Base-by-base conservation (phyloP, 2,113 vertebrate genomes). In the Psephotus haematonotus region DNA sequence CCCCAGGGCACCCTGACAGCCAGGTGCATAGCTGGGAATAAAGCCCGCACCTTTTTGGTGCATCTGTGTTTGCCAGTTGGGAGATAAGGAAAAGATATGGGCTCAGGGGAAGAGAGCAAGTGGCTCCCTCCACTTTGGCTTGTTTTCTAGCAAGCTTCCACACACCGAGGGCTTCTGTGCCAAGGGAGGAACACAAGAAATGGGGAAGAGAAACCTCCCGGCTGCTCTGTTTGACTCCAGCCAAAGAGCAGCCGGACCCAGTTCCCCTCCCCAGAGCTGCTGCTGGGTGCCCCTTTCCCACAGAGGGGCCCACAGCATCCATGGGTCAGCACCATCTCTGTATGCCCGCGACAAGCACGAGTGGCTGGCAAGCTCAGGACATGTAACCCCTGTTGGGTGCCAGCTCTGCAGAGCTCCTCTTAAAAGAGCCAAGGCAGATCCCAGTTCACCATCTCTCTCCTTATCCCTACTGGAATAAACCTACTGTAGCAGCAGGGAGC, bases 331-430 rank as follows among this genome's bases (percentile, higher is more conserved):
- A 68, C 33, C 0, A 2, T 13, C 71, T 64, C 72, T 23, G 33
- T 35, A 20, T 7, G 17, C 23, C 31, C 1, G 1, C 0, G 1
- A 57, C 71, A 43, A 49, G 11, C 0, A 6, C 7, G 3, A 22
- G 16, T 0, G 0, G 59, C 29, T 25, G 25, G 35, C 62, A 81
- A 77, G n/a, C 76, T 69, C 53, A 70, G 24, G 33, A 60, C 57
- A 31, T 1, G 1, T 24, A 41, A 50, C 3, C 23, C 17, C 64
- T 27, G 28, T 0, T n/a, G 55, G 25, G 22, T 55, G 17, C 50
- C 78, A 93, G 75, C 31, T 41, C 20, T 69, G 53, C 18, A 50
- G 28, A 79, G 60, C 33, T 74, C 25, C 46, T 70, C 72, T 65
- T 41, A 29, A 49, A 80, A 74, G 72, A 27, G 60, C 29, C 41